Percentiles rank a stretch among this genome's conserved stretches.
Evolutionary conservation across 2,888 invertebrate genomes (phyloP).

Genomic region (Acholoe squamosa): DNA sequence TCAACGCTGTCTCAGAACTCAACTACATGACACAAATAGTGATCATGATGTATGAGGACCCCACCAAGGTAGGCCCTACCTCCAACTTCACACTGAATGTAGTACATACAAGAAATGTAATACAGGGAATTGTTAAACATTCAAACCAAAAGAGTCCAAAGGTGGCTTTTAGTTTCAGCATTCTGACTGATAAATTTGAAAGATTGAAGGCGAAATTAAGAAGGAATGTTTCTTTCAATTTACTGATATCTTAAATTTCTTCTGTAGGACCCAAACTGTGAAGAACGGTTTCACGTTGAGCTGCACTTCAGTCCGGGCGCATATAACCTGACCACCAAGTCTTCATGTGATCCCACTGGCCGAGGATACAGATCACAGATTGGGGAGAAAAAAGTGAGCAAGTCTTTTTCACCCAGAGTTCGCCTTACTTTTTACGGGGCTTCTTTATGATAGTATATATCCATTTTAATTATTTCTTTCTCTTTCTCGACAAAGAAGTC

Average conservation of each 20-base stretch:
- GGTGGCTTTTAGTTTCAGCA: no score
- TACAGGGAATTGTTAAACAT: no score
- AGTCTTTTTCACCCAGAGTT: no score
- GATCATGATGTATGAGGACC: slow-evolving; percentile 98
- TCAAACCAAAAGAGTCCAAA: no score
- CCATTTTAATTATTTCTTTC: no score
- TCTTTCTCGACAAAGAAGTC: no score
- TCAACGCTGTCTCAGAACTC: slow-evolving; percentile 93
- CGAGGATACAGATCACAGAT: slow-evolving; percentile 73
- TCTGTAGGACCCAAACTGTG: slow-evolving; percentile 87
- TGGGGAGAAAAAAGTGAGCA: slow-evolving; percentile 49
- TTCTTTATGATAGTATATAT: no score
- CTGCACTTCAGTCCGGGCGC: slow-evolving; percentile 98
- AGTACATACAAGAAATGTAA: no score
- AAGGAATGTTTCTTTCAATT: no score
- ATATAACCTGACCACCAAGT: slow-evolving; percentile 93
- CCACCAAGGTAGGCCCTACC: slow-evolving; percentile 89
- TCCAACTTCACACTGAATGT: neutral
- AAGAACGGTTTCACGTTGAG: slow-evolving; percentile 95
- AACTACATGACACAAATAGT: slow-evolving; percentile 99
- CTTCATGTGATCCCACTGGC: slow-evolving; percentile 87
- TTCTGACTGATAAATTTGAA: no score
- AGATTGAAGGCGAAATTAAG: no score
- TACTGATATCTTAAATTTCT: neutral
- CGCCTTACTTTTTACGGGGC: no score